These are phyloP conservation scores for Hippocampus guttulatus DNA, from an alignment of 2,113 vertebrate genomes.

Conservation along the genomic window DNA sequence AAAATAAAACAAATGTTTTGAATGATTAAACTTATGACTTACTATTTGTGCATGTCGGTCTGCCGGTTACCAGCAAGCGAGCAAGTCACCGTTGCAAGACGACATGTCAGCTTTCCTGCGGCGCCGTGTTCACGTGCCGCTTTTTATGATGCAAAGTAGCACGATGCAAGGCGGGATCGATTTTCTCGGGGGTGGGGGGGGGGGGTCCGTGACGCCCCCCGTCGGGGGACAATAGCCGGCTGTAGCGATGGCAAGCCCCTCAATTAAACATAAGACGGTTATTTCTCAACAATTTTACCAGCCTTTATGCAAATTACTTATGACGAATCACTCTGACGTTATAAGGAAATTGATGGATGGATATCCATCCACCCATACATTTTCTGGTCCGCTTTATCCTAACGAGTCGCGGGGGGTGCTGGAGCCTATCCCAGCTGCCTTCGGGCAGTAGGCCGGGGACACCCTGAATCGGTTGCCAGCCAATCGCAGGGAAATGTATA, in stretches of 20 bases:
- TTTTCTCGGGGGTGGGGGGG: background rate
- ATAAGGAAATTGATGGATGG: background rate
- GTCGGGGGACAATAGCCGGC: background rate
- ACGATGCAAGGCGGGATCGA: background rate
- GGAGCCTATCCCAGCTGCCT: too few relatives aligned
- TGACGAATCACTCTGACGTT: background rate
- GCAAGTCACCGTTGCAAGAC: background rate
- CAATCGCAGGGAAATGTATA: too few relatives aligned
- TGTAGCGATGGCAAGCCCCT: background rate
- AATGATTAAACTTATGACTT: background rate
- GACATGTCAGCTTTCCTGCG: background rate
- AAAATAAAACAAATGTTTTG: background rate
- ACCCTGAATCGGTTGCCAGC: too few relatives aligned
- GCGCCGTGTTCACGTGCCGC: background rate
- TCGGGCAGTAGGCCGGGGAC: too few relatives aligned
- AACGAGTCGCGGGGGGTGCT: too few relatives aligned
- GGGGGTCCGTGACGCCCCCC: too few relatives aligned
- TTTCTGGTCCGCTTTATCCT: too few relatives aligned
- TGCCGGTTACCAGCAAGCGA: background rate
- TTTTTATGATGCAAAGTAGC: background rate
- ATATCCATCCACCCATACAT: too few relatives aligned
- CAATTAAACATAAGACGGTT: background rate
- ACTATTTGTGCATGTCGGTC: background rate
- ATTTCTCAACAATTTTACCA: background rate
- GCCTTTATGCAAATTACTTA: background rate